Conservation (phyloP, 1,140 invertebrate genomes). For the Trissolcus basalis region DNA sequence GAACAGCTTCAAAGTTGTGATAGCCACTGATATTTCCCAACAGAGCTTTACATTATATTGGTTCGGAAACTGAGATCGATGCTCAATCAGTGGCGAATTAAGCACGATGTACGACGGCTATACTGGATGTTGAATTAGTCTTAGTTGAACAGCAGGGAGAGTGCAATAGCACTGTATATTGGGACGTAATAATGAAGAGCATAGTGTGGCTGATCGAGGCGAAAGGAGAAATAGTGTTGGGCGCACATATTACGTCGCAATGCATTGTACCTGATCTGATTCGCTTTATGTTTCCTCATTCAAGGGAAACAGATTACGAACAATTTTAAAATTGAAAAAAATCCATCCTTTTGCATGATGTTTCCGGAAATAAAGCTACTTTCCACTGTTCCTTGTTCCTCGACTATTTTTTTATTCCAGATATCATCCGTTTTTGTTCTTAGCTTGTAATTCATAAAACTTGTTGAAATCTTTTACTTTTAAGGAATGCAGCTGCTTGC, state of each 20-base stretch:
- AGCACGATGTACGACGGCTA: slow-evolving; percentile 49
- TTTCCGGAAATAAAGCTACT: no score
- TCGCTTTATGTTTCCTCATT: background rate
- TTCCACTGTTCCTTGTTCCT: no score
- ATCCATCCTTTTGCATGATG: no score
- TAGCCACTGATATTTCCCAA: slow-evolving; percentile 45
- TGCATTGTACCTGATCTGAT: slow-evolving; percentile 31
- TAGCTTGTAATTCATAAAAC: no score
- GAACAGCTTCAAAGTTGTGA: slow-evolving; percentile 26
- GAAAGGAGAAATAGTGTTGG: slow-evolving; percentile 48
- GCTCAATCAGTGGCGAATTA: slow-evolving; percentile 60
- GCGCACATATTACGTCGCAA: slow-evolving; percentile 27
- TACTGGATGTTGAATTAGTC: slow-evolving; percentile 57
- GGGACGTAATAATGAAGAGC: slow-evolving; percentile 54
- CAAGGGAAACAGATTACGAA: no score
- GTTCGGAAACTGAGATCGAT: slow-evolving; percentile 46
- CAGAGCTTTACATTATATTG: slow-evolving; percentile 46
- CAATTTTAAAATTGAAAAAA: no score
- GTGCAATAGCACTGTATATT: slow-evolving; percentile 47
- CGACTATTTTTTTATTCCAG: no score
- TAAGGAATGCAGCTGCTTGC: no score
- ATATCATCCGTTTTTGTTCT: no score
- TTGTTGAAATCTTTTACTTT: no score
- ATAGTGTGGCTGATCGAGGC: slow-evolving; percentile 49
- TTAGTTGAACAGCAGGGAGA: slow-evolving; percentile 43